phyloP scores from a whole-genome alignment of 2,888 invertebrate genomes.

The Unio delphinus region DNA sequence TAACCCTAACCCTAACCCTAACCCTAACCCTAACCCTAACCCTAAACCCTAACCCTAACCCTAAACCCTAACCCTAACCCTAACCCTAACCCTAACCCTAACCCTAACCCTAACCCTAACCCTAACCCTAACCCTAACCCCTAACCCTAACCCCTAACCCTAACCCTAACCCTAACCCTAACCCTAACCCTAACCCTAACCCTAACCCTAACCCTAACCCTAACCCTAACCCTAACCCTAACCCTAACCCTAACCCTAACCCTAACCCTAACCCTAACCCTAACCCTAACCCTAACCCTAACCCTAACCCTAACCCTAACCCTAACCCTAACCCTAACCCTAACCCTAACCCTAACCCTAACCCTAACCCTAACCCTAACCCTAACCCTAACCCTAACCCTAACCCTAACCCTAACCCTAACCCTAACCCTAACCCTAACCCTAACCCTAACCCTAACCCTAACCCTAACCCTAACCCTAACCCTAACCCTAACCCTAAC shows the following conservation, averaged over 20 bases:
- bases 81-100: constrained; percentile 20
- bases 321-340: constrained; percentile 27
- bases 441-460: background rate
- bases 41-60: constrained; percentile 29
- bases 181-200: constrained; percentile 28
- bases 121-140: constrained; percentile 16
- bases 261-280: constrained; percentile 26
- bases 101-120: constrained; percentile 22
- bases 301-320: constrained; percentile 26
- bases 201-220: constrained; percentile 28
- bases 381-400: too few species aligned
- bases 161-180: constrained; percentile 21
- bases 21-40: constrained; percentile 30
- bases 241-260: constrained; percentile 24
- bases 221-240: constrained; percentile 19
- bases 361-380: too few species aligned
- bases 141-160: constrained; percentile 13
- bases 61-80: constrained; percentile 15
- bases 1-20: constrained; percentile 13
- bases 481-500: too few species aligned
- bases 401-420: too few species aligned
- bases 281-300: constrained; percentile 23
- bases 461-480: background rate
- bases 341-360: background rate
- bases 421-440: too few species aligned